Evolutionary conservation across 2,113 vertebrate genomes (phyloP), one percentile per base, ranked within the genome.

Genomic region (Pedetes capensis): DNA sequence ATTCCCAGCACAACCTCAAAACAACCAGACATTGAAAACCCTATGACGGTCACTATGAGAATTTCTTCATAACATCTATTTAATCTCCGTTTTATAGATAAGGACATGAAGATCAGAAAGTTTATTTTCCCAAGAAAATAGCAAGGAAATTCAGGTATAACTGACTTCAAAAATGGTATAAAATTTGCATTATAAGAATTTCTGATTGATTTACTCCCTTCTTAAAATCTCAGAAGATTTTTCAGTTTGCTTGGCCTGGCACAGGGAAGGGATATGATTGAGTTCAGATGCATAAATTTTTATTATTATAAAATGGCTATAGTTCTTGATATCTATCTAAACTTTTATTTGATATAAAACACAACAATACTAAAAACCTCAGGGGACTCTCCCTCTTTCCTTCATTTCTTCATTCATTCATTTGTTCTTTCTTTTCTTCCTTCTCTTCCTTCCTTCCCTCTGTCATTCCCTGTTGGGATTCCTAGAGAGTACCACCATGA

Each of bases 251-350:
- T 74, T 59, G 5, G 57, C 34, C 20, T 71, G 9, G 20, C 47
- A n/a, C 11, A 66, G 8, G 53, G 5, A 87, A 17, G 16, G 8
- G 55, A n/a, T 22, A 0, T 47, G 17, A 47, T 20, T 81, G 87
- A 92, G 8, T 76, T 11, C 25, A 87, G 29, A 79, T 59, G 25
- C 22, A 81, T 29, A 85, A 49, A 34, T n/a, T 81, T 88, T 71
- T 10, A 81, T 69, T 86, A 39, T 76, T 53, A 91, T 27, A 84
- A 95, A 84, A 86, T 32, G 8, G 2, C 25, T 90, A 37, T 55
- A 29, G 17, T 34, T 55, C 76, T 91, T 93, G 53, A 11, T 13
- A 76, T 27, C 27, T 80, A 61, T 44, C 9, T 84, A 51, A 90
- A 42, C 44, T 29, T 74, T 27, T 68, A 22, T 44, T 55, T 78